Evolutionary conservation across 2,113 vertebrate genomes (phyloP), one percentile per base, ranked within the genome.

Genomic region (Neolamprologus brichardi): DNA sequence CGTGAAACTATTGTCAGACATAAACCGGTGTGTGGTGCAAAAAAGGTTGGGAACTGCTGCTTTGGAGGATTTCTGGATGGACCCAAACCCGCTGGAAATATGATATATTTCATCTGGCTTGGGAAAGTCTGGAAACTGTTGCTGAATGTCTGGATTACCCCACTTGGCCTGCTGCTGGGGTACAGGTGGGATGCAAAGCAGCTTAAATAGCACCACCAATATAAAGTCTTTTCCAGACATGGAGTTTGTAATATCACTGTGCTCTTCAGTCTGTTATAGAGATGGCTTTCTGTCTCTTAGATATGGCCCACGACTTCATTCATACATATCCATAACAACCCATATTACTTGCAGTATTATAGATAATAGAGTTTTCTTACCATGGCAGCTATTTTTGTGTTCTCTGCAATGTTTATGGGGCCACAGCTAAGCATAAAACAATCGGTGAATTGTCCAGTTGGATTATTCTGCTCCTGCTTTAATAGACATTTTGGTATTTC

Each of bases 11-110:
- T 62, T 62, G 58, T 32, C 58, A 62, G 58, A 32, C 28, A 18
- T 18, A 62, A 62, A 32, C 28, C 0, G 0, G 5, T 60, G 1
- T 0, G 0, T 11, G 58, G 3, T 10, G 8, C 28, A 60, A 62
- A 32, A 62, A 62, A 18, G 15, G 28, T 7, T 18, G 28, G 28
- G 15, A 32, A 34, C 58, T 32, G 58, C 58, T 62, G 15, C 70
- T 28, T 75, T 28, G 23, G 9, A 75, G 15, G 41, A 7, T 49
- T 49, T 75, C 41, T 49, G 23, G 70, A 28, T 11, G 20, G 70
- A 75, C 15, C 23, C 41, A 75, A 46, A 28, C 67, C 0, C 0
- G 0, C 20, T 46, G 39, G 0, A 46, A 17, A 28, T 25, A 46
- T 0, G 4, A 0, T 46, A 46, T 17, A 46, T 0, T 17, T 72